Base-by-base conservation (phyloP, 23 tunicate genomes). In the Corella eumyota region DNA sequence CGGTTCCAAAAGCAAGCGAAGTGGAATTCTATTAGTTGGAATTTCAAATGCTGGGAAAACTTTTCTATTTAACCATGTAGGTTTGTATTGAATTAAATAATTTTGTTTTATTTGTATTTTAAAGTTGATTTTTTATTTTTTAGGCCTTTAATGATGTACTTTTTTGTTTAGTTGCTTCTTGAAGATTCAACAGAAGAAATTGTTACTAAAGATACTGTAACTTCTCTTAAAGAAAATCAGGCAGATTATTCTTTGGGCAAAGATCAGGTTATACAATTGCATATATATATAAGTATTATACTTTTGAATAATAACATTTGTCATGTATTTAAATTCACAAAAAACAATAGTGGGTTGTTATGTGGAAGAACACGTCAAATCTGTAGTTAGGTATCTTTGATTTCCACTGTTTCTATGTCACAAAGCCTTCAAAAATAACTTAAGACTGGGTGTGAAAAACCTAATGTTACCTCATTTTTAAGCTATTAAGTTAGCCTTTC, bases 31-130 rank as follows among this genome's bases (percentile, higher is more conserved):
- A 27, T 34, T 84, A 11, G 36, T 68, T 45, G 95, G 95, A 30
- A 30, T 81, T 0, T 78, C 86, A 1, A 71, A 66, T 31, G 52
- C 86, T 30, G 95, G 95, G 30, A 86, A 86, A 52, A 77, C 95
- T 0, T 45, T 21, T 45, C 30, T 75, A 24, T 75, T 75, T 46
- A 36, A 46, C n/a, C 72, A 65, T 38, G 82, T 75, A 40, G 11
- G 31, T 52, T 5, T 32, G n/a, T 6, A 65, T 13, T n/a, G 7
- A 11, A 40, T 59, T 59, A 59, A 26, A 26, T 26, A 5, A 13
- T 34, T 34, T 21, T 19, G 33, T 24, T 62, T 24, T 65, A 25
- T 46, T 23, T 46, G 48, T 46, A 5, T 7, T 34, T 62, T 9
- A 6, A 62, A n/a, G 17, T 46, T 19, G 32, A 21, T 15, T 4